These are phyloP conservation scores for Spialia ferax DNA, from an alignment of 2,888 invertebrate species.

Conservation along the genomic window DNA sequence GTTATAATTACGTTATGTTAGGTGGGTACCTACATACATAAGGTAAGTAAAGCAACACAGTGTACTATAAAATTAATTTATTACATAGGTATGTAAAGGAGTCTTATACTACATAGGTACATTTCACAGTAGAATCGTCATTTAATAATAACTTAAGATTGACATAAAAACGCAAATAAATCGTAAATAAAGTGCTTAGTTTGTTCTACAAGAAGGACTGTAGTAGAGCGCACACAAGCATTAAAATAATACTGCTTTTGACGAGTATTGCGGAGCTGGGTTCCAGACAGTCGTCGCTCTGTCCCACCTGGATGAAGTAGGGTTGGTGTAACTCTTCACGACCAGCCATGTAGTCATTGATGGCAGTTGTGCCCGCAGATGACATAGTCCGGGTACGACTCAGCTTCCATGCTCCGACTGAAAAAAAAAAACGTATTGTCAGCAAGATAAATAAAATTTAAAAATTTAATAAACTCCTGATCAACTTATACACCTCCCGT, in stretches of 20 bases:
- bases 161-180: neutral
- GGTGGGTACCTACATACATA: too few species aligned
- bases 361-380: conserved; percentile 47
- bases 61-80: neutral
- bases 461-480: too few species aligned
- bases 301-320: conserved; percentile 64
- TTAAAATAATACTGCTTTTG: conserved; percentile 69
- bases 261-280: conserved; percentile 65
- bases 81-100: neutral
- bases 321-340: conserved; percentile 63
- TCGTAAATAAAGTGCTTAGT: neutral
- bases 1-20: too few species aligned
- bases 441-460: neutral
- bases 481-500: too few species aligned
- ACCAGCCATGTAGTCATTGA: conserved; percentile 53
- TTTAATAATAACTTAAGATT: neutral
- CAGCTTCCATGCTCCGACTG: conserved; percentile 76
- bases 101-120: too few species aligned
- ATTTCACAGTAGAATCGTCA: neutral
- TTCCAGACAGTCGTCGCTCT: conserved; percentile 64
- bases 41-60: too few species aligned
- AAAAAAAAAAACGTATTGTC: conserved; percentile 41
- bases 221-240: conserved; percentile 61
- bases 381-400: conserved; percentile 64
- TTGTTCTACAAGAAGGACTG: conserved; percentile 50